A percentile compares a stretch with the other conserved stretches of the same genome.
These are phyloP conservation scores for Tricholaema leucomelas DNA, from an alignment of 2,113 vertebrate genomes.

Conservation along the genomic window DNA sequence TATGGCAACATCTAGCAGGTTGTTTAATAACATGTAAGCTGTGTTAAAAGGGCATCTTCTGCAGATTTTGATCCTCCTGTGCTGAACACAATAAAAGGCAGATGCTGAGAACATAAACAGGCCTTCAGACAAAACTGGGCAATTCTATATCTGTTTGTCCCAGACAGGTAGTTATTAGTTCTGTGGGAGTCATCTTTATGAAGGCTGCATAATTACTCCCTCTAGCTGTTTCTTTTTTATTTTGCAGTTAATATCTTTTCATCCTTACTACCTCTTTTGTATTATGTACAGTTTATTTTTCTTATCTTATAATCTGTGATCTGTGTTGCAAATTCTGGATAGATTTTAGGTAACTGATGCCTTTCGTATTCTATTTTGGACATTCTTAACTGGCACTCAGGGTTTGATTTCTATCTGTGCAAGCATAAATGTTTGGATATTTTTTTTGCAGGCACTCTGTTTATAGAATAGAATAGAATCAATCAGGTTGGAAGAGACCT, in stretches of 20 bases:
- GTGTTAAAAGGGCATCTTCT: not conserved
- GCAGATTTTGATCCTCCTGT: not conserved
- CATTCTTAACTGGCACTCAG: not conserved
- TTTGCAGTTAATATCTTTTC: not conserved
- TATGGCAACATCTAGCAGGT: not conserved
- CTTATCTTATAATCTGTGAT: not conserved
- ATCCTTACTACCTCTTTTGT: not conserved
- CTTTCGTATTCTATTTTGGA: not conserved
- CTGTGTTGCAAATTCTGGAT: not conserved
- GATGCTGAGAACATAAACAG: not conserved
- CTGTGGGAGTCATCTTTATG: not conserved
- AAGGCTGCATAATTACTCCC: not conserved
- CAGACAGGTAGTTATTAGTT: not conserved
- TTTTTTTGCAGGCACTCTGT: not conserved
- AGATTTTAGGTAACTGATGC: not conserved
- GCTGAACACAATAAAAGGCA: not conserved
- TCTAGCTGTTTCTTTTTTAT: not conserved
- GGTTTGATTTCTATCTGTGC: not conserved
- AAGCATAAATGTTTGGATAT: not conserved
- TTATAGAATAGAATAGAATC: too few relatives aligned
- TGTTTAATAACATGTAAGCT: not conserved
- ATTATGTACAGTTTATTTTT: not conserved
- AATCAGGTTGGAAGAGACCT: too few relatives aligned
- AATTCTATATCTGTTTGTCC: not conserved
- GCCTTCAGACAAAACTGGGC: not conserved